Conservation (phyloP, 2,113 vertebrate species). For the Condylura cristata region DNA sequence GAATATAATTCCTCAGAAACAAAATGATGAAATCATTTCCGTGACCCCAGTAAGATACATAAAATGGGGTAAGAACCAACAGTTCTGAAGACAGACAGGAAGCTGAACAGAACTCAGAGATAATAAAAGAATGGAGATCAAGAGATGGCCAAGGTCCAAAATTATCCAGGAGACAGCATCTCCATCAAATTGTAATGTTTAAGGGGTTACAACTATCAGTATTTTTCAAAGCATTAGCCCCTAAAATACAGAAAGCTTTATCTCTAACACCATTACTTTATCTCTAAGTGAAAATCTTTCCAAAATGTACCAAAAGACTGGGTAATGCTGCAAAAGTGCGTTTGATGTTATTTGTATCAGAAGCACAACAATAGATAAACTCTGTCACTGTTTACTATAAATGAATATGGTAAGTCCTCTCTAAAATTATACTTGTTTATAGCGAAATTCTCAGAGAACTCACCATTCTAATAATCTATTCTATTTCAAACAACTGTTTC, state of each 20-base stretch:
- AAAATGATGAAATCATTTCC: not conserved
- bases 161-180: not conserved
- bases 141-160: not conserved
- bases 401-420: not conserved
- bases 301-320: not conserved
- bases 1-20: not conserved
- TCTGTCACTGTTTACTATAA: not conserved
- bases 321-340: not conserved
- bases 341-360: not conserved
- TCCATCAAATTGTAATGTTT: not conserved
- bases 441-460: slow-evolving; percentile 10
- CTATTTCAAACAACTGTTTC: not conserved
- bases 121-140: not conserved
- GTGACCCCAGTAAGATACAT: not conserved
- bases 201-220: not conserved
- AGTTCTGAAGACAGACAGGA: not conserved
- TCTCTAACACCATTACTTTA: slow-evolving; percentile 22
- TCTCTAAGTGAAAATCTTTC: slow-evolving; percentile 16
- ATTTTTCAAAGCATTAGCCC: slow-evolving; percentile 22
- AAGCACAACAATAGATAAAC: not conserved
- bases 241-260: not conserved
- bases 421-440: not conserved
- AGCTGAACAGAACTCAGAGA: not conserved
- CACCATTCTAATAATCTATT: not conserved
- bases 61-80: not conserved